These are phyloP conservation scores for Oscheius sp. DNA, from an alignment of 2,888 invertebrate species.

Conservation along the genomic window DNA sequence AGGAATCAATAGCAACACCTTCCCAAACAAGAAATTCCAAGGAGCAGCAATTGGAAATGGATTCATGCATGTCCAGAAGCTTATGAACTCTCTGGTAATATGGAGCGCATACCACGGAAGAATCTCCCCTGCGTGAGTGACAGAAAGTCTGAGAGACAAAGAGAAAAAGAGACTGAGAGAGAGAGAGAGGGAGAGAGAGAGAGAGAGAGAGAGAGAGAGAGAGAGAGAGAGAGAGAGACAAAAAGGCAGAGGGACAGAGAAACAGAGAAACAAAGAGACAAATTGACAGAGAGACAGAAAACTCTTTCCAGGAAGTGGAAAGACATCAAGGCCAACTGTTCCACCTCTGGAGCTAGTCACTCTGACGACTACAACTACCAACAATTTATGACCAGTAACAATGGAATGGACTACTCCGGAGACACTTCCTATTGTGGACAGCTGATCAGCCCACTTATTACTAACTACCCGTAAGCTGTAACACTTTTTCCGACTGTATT, in stretches of 20 bases:
- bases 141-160: neutral
- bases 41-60: constrained; percentile 42
- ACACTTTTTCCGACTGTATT: neutral
- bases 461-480: constrained; percentile 8
- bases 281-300: neutral
- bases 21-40: constrained; percentile 63
- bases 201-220: neutral
- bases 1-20: constrained; percentile 57
- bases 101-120: constrained; percentile 56
- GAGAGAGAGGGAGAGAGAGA: too few species aligned
- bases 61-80: constrained; percentile 35
- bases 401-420: constrained; percentile 48
- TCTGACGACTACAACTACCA: constrained; percentile 42
- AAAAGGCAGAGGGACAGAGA: too few species aligned
- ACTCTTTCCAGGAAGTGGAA: constrained; percentile 49
- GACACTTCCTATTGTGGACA: constrained; percentile 41
- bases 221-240: too few species aligned
- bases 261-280: too few species aligned
- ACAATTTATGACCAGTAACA: constrained; percentile 42
- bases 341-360: constrained; percentile 41
- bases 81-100: constrained; percentile 45
- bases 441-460: constrained; percentile 45
- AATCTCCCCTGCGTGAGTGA: constrained; percentile 39
- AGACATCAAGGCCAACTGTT: constrained; percentile 43
- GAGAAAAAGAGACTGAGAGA: too few species aligned